phyloP scores from a whole-genome alignment of 2,888 invertebrate genomes.

The Aelia acuminata region DNA sequence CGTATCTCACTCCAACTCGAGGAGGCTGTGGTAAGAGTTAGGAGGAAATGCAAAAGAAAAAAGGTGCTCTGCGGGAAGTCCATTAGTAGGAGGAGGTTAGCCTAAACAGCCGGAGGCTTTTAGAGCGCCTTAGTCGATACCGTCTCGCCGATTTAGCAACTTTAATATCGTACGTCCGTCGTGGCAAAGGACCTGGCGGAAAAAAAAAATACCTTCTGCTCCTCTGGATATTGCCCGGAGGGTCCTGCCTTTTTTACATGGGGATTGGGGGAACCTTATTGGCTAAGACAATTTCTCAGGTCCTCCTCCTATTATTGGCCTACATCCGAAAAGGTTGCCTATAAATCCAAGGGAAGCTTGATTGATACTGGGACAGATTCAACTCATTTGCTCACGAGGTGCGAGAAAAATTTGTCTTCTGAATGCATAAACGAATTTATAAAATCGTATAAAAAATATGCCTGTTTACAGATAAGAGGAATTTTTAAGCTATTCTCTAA shows the following conservation, averaged over 20 bases:
- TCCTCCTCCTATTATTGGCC: slow-evolving; percentile 17
- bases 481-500: not conserved
- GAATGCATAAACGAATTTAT: not conserved
- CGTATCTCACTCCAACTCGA: not conserved
- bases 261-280: slow-evolving; percentile 40
- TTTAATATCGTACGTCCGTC: slow-evolving; percentile 20
- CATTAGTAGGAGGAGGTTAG: slow-evolving; percentile 27
- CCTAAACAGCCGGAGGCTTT: not conserved
- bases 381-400: not conserved
- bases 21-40: not conserved
- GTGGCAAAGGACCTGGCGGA: not conserved
- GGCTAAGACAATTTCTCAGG: slow-evolving; percentile 51
- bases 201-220: not conserved
- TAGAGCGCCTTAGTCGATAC: slow-evolving; percentile 5
- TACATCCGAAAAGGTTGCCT: not conserved
- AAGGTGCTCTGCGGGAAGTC: slow-evolving; percentile 28
- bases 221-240: not conserved
- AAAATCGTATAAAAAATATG: not conserved
- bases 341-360: slow-evolving; percentile 1
- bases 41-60: slow-evolving; percentile 21
- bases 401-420: not conserved
- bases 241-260: slow-evolving; percentile 16
- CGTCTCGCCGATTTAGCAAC: slow-evolving; percentile 17
- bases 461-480: not conserved
- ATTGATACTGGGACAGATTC: not conserved